phyloP scores from a whole-genome alignment of 2,797 vertebrate genomes.

The Sebastes minor region DNA sequence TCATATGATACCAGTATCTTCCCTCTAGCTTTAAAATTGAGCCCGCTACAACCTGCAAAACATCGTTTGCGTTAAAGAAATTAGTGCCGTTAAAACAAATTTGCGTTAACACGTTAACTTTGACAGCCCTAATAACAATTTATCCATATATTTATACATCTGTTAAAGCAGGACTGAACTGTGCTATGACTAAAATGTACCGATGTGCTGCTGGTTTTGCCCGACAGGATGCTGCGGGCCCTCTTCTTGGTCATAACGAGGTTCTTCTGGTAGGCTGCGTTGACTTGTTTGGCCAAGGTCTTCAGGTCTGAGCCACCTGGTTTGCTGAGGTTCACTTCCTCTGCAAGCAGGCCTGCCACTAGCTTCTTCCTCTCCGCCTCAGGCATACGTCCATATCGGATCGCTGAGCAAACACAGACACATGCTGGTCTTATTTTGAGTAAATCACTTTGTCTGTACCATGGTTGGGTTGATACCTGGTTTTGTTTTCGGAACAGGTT shows the following conservation, averaged over 20 bases:
- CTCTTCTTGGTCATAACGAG: constrained; percentile 99
- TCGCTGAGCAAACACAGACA: constrained; percentile 80
- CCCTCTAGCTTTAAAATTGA: too few relatives aligned
- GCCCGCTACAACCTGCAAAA: too few relatives aligned
- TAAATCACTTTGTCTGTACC: neutral
- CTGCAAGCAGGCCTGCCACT: constrained; percentile 91
- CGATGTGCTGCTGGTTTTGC: constrained; percentile 93
- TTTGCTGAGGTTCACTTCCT: constrained; percentile 84
- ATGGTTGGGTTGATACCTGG: neutral
- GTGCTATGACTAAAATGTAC: constrained; percentile 68
- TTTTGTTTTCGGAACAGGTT: neutral
- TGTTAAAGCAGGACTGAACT: neutral
- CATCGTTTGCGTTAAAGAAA: too few relatives aligned
- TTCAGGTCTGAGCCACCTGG: constrained; percentile 92
- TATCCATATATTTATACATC: neutral
- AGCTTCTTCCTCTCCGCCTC: constrained; percentile 98
- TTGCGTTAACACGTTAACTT: too few relatives aligned
- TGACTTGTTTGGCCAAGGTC: constrained; percentile 95
- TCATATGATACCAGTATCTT: too few relatives aligned
- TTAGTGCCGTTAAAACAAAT: too few relatives aligned
- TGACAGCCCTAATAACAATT: too few relatives aligned
- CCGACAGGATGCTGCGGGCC: constrained; percentile 94
- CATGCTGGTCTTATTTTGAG: constrained; percentile 19
- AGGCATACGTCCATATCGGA: constrained; percentile 98
- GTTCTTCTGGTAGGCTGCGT: constrained; percentile 95